Percentiles rank a stretch among this genome's conserved stretches.
Evolutionary conservation across 2,888 invertebrate species (phyloP).

Genomic region (Aquatica leii): DNA sequence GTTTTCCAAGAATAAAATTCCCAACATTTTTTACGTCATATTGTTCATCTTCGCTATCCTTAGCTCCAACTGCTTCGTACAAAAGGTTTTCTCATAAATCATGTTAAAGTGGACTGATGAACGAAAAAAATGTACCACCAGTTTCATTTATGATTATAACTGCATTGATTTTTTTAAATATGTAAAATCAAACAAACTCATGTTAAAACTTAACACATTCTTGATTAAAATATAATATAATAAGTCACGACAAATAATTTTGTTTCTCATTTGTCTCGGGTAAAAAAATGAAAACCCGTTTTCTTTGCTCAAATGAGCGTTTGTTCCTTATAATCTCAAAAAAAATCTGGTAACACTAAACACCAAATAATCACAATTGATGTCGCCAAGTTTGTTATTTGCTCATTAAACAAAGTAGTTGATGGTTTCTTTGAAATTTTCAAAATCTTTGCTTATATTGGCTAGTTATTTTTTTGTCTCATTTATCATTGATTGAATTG

Average conservation of each 20-base stretch:
- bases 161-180: too few relatives aligned
- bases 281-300: constrained; percentile 3
- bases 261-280: not conserved
- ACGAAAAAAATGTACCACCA: not conserved
- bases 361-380: too few relatives aligned
- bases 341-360: constrained; percentile 1
- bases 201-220: constrained; percentile 1
- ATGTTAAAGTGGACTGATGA: not conserved
- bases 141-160: not conserved
- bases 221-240: not conserved
- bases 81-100: not conserved
- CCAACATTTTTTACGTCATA: not conserved
- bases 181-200: not conserved
- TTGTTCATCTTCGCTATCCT: not conserved
- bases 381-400: too few relatives aligned
- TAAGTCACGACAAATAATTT: too few relatives aligned
- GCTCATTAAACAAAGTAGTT: too few relatives aligned
- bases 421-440: too few relatives aligned
- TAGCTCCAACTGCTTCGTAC: not conserved
- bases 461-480: too few relatives aligned
- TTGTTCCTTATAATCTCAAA: too few relatives aligned
- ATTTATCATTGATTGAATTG: too few relatives aligned
- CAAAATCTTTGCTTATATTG: too few relatives aligned
- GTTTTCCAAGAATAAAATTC: not conserved
- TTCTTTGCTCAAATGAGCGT: not conserved